Base-by-base conservation (phyloP, 2,113 vertebrate species). In the Datnioides undecimradiatus region DNA sequence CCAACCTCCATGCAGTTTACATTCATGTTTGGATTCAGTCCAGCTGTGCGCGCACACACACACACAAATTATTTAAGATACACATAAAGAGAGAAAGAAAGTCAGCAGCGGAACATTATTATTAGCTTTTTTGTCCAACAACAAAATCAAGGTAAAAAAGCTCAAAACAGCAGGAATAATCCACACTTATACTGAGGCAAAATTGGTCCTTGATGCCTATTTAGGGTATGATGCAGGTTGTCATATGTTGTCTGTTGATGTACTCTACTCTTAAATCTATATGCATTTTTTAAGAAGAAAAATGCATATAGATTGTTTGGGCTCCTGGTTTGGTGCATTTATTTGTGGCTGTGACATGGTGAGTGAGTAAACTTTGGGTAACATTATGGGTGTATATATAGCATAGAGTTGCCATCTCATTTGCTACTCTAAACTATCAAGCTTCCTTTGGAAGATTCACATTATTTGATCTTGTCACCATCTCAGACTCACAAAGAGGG, bases 1-100 rank as follows among this genome's bases (percentile, higher is more conserved):
- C 97, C 95, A 91, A 98, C 95, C 92, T 99, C 98, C 96, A 99
- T 96, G 94, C 96, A 97, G 95, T 93, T 96, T 96, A 98, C 97
- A 96, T 97, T 98, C 97, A 98, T 95, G 95, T 96, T 97, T 84
- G 96, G 95, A 93, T 97, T 98, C 91, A 99, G 95, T 95, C 97
- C 98, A 95, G 97, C 97, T 99, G 85, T 46, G 79, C 4, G 85
- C 48, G 79, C 4, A 77, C 60, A 73, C 2, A 73, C 1, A 83
- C 1, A 54, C 34, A 9, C 29, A 14, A 5, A 25, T 8, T 0
- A 11, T 27, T 81, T 23, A 11, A 38, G 38, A 19, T 55, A 21
- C 36, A 34, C 1, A 23, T 21, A 19, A 43, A 19, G 49, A 7
- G 49, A 7, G 19, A 1, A 48, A 23, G 29, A 12, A 48, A 21